Evolutionary conservation across 2,113 vertebrate species (phyloP).

Genomic region (Spheniscus mendiculus): DNA sequence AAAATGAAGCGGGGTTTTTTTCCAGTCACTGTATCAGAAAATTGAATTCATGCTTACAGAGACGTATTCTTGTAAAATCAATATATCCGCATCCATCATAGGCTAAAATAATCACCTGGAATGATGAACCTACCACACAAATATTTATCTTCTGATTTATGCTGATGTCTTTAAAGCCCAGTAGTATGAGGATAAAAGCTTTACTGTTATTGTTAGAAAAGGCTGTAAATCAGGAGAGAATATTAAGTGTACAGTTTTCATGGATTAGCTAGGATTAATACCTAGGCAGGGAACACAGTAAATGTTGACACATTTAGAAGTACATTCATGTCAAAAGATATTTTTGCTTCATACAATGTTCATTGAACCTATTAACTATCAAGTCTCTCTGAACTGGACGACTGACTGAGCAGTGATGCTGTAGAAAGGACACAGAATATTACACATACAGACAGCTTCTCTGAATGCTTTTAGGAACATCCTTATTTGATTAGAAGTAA

Average conservation of each 20-base stretch:
- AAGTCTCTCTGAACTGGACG: not conserved
- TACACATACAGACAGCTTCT: not conserved
- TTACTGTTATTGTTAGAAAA: not conserved
- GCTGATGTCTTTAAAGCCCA: not conserved
- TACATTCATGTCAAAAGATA: not conserved
- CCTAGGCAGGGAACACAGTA: not conserved
- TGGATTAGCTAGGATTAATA: constrained; percentile 48
- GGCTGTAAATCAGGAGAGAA: not conserved
- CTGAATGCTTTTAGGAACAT: not conserved
- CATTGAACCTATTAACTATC: not conserved
- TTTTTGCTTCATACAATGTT: not conserved
- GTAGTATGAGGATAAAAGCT: not conserved
- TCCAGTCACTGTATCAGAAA: not conserved
- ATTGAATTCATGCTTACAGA: not conserved
- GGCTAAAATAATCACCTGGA: not conserved
- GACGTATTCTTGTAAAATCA: not conserved
- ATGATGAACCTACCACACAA: not conserved
- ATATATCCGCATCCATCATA: not conserved
- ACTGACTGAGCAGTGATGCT: not conserved
- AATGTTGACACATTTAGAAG: not conserved
- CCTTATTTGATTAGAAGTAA: not conserved
- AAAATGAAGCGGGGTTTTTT: not conserved
- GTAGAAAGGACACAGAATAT: not conserved
- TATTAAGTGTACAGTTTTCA: constrained; percentile 24
- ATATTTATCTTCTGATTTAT: constrained; percentile 38